A percentile compares a stretch with the other conserved stretches of the same genome.
Conservation (phyloP, 2,888 invertebrate species). For the Drosophila tripunctata region DNA sequence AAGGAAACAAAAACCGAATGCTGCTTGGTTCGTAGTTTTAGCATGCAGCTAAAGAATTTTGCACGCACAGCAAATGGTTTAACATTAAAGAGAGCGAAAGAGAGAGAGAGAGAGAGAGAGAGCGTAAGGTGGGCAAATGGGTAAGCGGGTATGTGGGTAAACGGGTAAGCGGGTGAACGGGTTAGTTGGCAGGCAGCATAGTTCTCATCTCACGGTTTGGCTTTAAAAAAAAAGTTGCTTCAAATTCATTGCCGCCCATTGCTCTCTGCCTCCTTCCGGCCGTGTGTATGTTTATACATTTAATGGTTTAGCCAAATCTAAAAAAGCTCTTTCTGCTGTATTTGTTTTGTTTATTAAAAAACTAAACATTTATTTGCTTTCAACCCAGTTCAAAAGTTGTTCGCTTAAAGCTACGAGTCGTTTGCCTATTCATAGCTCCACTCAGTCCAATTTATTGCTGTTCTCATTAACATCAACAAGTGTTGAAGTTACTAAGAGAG, state of each 20-base stretch:
- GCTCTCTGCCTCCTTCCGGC: background rate
- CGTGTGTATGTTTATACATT: slow-evolving; percentile 18
- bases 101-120: background rate
- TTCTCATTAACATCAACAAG: slow-evolving; percentile 72
- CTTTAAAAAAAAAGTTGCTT: background rate
- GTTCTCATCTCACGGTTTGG: background rate
- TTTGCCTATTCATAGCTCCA: background rate
- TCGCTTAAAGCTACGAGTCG: slow-evolving; percentile 7
- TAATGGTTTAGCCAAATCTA: slow-evolving; percentile 59
- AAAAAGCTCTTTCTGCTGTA: slow-evolving; percentile 6
- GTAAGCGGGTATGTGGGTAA: background rate
- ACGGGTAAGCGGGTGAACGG: slow-evolving; percentile 8
- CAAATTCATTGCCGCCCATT: slow-evolving; percentile 8
- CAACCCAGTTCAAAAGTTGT: background rate
- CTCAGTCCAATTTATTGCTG: slow-evolving; percentile 7
- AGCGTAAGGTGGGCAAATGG: slow-evolving; percentile 1
- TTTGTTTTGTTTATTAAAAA: slow-evolving; percentile 30
- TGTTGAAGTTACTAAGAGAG: slow-evolving; percentile 42
- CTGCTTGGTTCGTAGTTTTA: slow-evolving; percentile 16
- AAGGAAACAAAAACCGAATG: slow-evolving; percentile 15
- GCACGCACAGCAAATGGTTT: slow-evolving; percentile 57
- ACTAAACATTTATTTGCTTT: slow-evolving; percentile 43
- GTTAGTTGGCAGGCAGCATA: background rate
- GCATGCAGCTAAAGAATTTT: slow-evolving; percentile 59
- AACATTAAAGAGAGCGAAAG: slow-evolving; percentile 17